Percentiles rank a stretch among this genome's conserved stretches.
phyloP scores from a whole-genome alignment of 2,888 invertebrate species.

The Agrotis exclamationis region DNA sequence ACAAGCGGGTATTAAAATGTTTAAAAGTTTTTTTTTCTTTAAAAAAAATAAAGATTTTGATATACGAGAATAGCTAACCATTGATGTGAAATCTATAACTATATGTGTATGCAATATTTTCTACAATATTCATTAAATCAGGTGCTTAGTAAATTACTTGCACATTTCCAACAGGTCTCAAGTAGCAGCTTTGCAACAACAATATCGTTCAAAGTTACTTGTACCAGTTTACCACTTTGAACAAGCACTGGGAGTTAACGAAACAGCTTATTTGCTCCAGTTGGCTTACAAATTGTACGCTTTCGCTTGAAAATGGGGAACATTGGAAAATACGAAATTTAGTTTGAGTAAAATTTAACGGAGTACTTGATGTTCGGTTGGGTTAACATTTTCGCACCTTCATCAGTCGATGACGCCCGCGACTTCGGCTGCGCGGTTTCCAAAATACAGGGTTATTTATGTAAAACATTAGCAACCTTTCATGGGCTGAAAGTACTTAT shows the following conservation, averaged over 20 bases:
- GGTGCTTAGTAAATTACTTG: not conserved
- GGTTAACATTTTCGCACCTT: too few species aligned
- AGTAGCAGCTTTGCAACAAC: not conserved
- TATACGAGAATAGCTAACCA: not conserved
- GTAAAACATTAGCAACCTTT: too few species aligned
- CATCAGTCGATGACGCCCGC: too few species aligned
- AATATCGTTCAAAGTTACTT: slow-evolving; percentile 7
- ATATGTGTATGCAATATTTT: too few species aligned
- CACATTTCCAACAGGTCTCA: slow-evolving; percentile 11
- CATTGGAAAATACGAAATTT: not conserved
- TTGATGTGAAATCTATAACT: too few species aligned
- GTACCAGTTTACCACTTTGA: not conserved
- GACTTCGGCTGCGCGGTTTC: too few species aligned
- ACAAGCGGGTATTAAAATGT: not conserved
- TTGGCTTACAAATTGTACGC: not conserved
- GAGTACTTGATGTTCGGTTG: too few species aligned
- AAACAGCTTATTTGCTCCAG: not conserved
- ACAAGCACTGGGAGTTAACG: not conserved
- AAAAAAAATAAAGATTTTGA: too few species aligned
- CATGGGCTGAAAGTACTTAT: too few species aligned
- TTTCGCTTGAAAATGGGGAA: not conserved
- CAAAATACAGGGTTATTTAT: too few species aligned
- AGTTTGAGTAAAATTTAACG: too few species aligned
- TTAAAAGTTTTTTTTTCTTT: not conserved
- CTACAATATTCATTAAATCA: not conserved